Evolutionary conservation across 2,888 invertebrate genomes (phyloP).

Genomic region (Ctenicera cuprea): DNA sequence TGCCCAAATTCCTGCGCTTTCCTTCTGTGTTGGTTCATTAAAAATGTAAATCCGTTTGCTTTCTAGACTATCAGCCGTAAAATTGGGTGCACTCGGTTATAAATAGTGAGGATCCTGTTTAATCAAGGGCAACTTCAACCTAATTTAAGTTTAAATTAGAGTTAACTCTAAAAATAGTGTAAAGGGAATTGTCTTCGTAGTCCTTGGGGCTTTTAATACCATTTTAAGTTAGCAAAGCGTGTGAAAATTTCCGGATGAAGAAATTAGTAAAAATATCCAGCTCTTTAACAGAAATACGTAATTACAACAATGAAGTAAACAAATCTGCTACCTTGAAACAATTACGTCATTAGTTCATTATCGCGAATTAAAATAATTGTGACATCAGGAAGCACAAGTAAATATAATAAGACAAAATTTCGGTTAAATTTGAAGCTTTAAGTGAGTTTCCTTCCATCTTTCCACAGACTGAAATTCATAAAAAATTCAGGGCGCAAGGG

Average conservation of each 20-base stretch:
- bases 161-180: conserved; percentile 23
- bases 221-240: background rate
- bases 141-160: conserved; percentile 42
- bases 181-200: background rate
- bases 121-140: conserved; percentile 37
- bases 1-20: conserved; percentile 4
- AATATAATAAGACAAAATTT: background rate
- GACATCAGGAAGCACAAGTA: background rate
- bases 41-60: conserved; percentile 35
- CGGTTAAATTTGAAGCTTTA: background rate
- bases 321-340: conserved; percentile 10
- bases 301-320: background rate
- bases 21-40: conserved; percentile 29
- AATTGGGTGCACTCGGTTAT: conserved; percentile 32
- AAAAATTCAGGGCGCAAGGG: conserved; percentile 23
- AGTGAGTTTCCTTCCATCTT: background rate
- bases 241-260: too few species aligned
- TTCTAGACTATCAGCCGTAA: conserved; percentile 36
- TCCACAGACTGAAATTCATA: background rate
- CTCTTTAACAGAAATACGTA: background rate
- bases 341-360: background rate
- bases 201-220: too few species aligned
- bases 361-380: background rate
- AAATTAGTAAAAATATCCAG: background rate
- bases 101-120: conserved; percentile 32